Percentiles rank a stretch among this genome's conserved stretches.
Conservation (phyloP, 2,113 vertebrate species). For the Percina caprodes region DNA sequence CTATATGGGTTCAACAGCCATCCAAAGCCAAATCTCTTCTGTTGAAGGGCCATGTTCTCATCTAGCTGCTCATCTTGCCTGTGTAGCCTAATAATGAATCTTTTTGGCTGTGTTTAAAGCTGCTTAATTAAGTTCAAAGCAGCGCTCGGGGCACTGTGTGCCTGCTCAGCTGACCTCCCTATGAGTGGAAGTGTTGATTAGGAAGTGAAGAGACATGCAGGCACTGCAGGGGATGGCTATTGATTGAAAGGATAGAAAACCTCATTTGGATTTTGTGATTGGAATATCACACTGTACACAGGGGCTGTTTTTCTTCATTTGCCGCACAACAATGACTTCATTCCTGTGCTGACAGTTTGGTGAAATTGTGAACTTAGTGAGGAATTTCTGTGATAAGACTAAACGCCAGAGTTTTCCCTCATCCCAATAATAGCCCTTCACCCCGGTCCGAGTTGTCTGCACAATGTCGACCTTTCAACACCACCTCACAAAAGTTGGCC, state of each 20-base stretch:
- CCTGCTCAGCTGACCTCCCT: slow-evolving; percentile 80
- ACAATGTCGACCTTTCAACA: slow-evolving; percentile 79
- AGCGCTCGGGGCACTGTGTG: slow-evolving; percentile 74
- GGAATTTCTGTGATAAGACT: slow-evolving; percentile 69
- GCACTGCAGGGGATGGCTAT: slow-evolving; percentile 78
- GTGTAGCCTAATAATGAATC: slow-evolving; percentile 80
- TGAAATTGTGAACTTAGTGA: slow-evolving; percentile 62
- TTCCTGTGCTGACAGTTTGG: slow-evolving; percentile 34
- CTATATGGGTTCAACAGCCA: slow-evolving; percentile 59
- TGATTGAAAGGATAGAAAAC: slow-evolving; percentile 74
- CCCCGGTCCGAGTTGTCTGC: slow-evolving; percentile 77
- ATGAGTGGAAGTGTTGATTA: slow-evolving; percentile 84
- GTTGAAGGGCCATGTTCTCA: slow-evolving; percentile 57
- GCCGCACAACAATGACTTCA: slow-evolving; percentile 43
- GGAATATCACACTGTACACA: slow-evolving; percentile 45
- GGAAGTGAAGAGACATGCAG: slow-evolving; percentile 76
- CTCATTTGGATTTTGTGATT: slow-evolving; percentile 69
- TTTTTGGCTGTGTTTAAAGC: slow-evolving; percentile 82
- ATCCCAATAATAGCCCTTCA: slow-evolving; percentile 78
- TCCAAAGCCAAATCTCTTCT: slow-evolving; percentile 41
- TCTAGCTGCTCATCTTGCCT: slow-evolving; percentile 75
- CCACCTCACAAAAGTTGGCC: slow-evolving; percentile 80
- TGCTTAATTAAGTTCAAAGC: slow-evolving; percentile 87
- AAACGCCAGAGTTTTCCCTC: slow-evolving; percentile 71
- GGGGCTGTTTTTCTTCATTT: slow-evolving; percentile 48